Evolutionary conservation across 2,113 vertebrate genomes (phyloP).

Genomic region (Boleophthalmus pectinirostris): DNA sequence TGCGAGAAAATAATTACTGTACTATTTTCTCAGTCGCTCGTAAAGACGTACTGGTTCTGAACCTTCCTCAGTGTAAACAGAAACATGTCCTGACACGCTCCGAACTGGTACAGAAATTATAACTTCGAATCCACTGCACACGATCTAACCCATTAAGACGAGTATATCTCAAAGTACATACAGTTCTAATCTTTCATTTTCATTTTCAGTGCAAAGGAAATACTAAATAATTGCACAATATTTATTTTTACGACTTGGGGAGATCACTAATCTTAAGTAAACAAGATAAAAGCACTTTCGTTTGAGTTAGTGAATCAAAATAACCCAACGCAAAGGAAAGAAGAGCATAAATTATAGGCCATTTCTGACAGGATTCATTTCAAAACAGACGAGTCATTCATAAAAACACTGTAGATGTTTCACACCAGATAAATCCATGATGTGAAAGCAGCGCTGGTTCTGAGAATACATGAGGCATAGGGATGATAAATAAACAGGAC

Average conservation of each 20-base stretch:
- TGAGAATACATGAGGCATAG: no score
- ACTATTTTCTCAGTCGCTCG: no score
- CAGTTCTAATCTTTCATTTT: not conserved
- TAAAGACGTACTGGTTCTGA: no score
- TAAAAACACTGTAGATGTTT: no score
- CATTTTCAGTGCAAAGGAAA: not conserved
- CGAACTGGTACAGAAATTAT: not conserved
- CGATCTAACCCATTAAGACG: not conserved
- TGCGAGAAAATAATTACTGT: no score
- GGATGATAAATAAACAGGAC: no score
- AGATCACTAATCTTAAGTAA: conserved; percentile 37
- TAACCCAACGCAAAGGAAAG: conserved; percentile 11
- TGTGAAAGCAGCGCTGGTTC: no score
- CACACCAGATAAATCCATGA: no score
- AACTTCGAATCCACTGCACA: not conserved
- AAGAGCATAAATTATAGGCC: not conserved
- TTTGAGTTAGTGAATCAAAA: no score
- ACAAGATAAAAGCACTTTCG: conserved; percentile 53
- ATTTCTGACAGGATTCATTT: not conserved
- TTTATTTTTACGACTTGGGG: not conserved
- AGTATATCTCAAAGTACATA: not conserved
- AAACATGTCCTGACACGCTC: not conserved
- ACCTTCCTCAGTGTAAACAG: not conserved
- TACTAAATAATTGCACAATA: conserved; percentile 21
- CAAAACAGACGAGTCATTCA: not conserved